Evolutionary conservation across 2,888 invertebrate species (phyloP), one percentile per base, ranked within the genome.

Genomic region (Carterocephalus palaemon): DNA sequence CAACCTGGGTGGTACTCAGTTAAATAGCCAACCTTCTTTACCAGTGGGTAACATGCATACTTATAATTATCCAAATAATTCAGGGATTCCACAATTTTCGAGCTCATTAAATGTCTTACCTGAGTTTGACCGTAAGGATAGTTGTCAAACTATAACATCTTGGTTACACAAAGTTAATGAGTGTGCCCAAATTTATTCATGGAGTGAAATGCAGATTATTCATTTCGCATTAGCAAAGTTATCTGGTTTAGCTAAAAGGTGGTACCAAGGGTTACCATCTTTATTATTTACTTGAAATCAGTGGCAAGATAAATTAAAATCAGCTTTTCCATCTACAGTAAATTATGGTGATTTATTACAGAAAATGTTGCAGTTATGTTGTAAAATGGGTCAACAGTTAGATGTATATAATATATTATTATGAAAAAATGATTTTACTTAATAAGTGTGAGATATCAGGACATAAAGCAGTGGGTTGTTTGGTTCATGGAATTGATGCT

Each of bases 181-280:
- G 26, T 20, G 40, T 24, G 40, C 36, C n/a, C 17, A 48, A 19
- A 55, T 57, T 12, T 58, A 56, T 46, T 37, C 19, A 12, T 54
- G 53, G 57, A 40, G 50, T 41, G 56, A 56, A 10, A 23, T 47
- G 2, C 54, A 54, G 29, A 53, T 38, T 19, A 46, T 42, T 37
- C 53, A 56, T 17, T 56, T 48, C 33, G 54, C 56, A 2, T 22
- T 58, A 1, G 47, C 53, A 5, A 56, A 54, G 43, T 42, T 56
- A 8, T 40, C 12, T 1, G 59, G 59, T 1, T 31, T 56, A 22
- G 56, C 55, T 2, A 50, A 52, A 26, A 49, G 41, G 23, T 59
- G 56, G 59, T 57, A 53, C 33, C 51, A 54, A 19, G 54, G 56
- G 1, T 32, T 57, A 23, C 53, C 56, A 2, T 52, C 56, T 3